A percentile compares a stretch with the other conserved stretches of the same genome.
phyloP scores from a whole-genome alignment of 2,797 vertebrate species.

The Salmo trutta region DNA sequence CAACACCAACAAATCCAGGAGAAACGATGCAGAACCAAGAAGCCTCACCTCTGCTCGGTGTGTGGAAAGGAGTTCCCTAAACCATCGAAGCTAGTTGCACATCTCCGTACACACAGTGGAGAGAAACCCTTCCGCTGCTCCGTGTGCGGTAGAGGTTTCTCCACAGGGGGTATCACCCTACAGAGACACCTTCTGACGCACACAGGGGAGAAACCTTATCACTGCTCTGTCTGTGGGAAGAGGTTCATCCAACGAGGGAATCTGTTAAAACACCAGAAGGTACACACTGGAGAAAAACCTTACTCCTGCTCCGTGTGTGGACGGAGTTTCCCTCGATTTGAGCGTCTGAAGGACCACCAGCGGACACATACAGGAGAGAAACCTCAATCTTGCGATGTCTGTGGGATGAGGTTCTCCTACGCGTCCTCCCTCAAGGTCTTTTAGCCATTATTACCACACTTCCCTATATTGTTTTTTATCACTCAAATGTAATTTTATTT shows the following conservation, averaged over 20 bases:
- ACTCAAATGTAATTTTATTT: no score
- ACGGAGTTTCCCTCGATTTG: background rate
- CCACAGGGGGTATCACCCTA: background rate
- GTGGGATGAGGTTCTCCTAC: background rate
- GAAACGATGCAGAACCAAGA: background rate
- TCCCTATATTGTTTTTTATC: no score
- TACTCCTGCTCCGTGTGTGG: constrained; percentile 5
- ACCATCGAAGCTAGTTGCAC: background rate
- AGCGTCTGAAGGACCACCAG: constrained; percentile 7
- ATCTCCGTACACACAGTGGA: background rate
- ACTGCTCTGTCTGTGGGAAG: constrained; percentile 6
- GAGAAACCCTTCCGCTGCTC: background rate
- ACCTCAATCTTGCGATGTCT: background rate
- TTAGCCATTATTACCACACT: no score
- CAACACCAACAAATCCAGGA: background rate
- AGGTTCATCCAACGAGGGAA: background rate
- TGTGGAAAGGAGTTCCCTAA: constrained; percentile 2
- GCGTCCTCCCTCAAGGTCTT: constrained; percentile 2
- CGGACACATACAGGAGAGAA: constrained; percentile 6
- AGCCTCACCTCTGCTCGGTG: background rate
- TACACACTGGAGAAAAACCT: background rate
- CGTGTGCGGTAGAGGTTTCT: background rate
- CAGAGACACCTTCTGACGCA: background rate
- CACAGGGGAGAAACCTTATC: background rate
- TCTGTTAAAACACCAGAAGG: background rate